A percentile compares a stretch with the other conserved stretches of the same genome.
Conservation (phyloP, 1,140 invertebrate genomes). For the Wiebesia pumilae region DNA sequence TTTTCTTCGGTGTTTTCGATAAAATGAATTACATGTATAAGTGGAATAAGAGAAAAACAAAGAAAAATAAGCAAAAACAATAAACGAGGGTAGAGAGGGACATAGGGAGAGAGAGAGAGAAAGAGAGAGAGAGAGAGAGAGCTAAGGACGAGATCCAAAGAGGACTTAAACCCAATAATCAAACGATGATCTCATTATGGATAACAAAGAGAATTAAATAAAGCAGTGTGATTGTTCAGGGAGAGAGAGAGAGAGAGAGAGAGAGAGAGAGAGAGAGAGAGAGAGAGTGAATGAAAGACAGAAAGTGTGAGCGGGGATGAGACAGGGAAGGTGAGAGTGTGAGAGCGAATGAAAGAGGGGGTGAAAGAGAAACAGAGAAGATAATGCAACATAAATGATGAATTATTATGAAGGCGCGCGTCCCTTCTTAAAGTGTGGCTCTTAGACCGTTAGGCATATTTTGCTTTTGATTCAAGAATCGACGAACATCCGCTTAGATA, state of each 20-base stretch:
- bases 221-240: conserved; percentile 67
- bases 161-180: conserved; percentile 75
- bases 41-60: conserved; percentile 7
- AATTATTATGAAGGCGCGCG: conserved; percentile 34
- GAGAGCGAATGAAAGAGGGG: conserved; percentile 25
- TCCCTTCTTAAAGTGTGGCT: conserved; percentile 27
- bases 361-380: background rate
- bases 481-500: conserved; percentile 45
- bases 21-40: conserved; percentile 11
- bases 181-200: conserved; percentile 75
- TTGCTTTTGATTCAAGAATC: conserved; percentile 45
- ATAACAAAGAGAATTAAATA: conserved; percentile 74
- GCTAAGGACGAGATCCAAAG: conserved; percentile 74
- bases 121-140: conserved; percentile 61
- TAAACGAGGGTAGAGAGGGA: conserved; percentile 59
- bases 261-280: conserved; percentile 12
- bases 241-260: conserved; percentile 29
- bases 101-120: conserved; percentile 65
- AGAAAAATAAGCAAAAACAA: conserved; percentile 34
- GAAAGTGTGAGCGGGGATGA: background rate
- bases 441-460: conserved; percentile 41
- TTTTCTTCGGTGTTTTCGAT: conserved; percentile 14
- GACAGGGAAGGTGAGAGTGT: conserved; percentile 24
- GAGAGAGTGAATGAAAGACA: background rate
- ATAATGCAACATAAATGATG: conserved; percentile 10